Percentiles rank a stretch among this genome's conserved stretches.
Evolutionary conservation across 2,113 vertebrate genomes (phyloP).

Genomic region (Brienomyrus longianalis): DNA sequence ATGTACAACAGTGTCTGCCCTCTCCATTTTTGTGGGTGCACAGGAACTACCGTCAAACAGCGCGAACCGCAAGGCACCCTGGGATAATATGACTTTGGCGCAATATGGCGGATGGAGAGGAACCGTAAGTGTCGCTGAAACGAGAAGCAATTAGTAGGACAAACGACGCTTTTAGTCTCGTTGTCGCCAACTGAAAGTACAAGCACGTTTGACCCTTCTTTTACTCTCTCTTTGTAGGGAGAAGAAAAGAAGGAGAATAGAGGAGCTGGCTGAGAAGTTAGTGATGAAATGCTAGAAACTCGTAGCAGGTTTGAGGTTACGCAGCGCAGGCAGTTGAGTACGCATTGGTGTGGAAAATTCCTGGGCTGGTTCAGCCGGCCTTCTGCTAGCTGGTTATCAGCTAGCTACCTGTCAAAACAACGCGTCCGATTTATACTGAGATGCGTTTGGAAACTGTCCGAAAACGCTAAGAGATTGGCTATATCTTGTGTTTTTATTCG

Average conservation of each 20-base stretch:
- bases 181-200: conserved; percentile 9
- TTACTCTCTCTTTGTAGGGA: conserved; percentile 89
- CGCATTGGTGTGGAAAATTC: conserved; percentile 2
- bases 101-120: conserved; percentile 94
- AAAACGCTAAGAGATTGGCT: background rate
- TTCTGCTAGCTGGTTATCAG: background rate
- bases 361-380: background rate
- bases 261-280: conserved; percentile 98
- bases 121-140: conserved; percentile 80
- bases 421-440: background rate
- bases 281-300: conserved; percentile 73
- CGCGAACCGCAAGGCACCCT: conserved; percentile 3
- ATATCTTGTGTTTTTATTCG: background rate
- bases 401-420: conserved; percentile 1
- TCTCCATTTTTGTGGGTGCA: background rate
- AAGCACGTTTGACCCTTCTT: conserved; percentile 73
- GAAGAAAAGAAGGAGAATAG: conserved; percentile 99
- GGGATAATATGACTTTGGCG: conserved; percentile 22
- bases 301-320: conserved; percentile 59
- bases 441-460: background rate
- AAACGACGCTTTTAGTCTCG: conserved; percentile 43
- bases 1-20: background rate
- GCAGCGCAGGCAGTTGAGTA: conserved; percentile 42
- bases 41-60: background rate
- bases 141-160: conserved; percentile 28